phyloP scores from a whole-genome alignment of 2,113 vertebrate genomes.

The Litocranius walleri region DNA sequence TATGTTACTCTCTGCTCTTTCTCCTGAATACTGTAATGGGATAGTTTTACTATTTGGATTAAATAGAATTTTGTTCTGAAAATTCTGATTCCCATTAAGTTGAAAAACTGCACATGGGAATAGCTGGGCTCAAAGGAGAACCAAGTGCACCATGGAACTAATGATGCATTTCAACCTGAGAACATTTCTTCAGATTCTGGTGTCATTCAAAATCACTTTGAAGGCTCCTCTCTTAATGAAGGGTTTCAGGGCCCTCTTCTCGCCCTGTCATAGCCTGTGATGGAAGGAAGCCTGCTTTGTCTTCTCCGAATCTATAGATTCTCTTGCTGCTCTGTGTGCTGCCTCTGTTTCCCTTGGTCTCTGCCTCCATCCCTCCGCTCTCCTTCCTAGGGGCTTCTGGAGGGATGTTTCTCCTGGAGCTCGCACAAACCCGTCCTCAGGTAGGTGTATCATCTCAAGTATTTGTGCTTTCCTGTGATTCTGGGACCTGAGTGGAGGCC shows the following conservation, averaged over 20 bases:
- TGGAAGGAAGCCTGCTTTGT: background rate
- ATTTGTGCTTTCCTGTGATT: background rate
- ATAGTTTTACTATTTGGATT: constrained; percentile 15
- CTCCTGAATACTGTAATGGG: background rate
- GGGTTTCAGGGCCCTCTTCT: background rate
- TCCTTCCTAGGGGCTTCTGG: background rate
- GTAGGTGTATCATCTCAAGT: background rate
- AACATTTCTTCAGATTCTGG: background rate
- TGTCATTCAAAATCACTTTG: background rate
- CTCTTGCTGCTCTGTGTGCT: background rate
- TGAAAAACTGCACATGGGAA: background rate
- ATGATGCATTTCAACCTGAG: background rate
- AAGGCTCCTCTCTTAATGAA: background rate
- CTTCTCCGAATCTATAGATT: background rate
- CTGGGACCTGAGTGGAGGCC: background rate
- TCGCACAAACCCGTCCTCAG: background rate
- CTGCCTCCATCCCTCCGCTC: background rate
- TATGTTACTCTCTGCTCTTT: background rate
- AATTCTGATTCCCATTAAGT: background rate
- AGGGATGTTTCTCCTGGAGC: background rate
- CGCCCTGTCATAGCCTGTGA: background rate
- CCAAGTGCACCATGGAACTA: background rate
- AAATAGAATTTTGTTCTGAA: constrained; percentile 40
- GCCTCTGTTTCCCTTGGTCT: background rate
- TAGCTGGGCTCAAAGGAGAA: background rate